A percentile compares a stretch with the other conserved stretches of the same genome.
These are phyloP conservation scores for Haliclona indistincta DNA, from an alignment of 37 sponge, comb jelly and placozoan genomes.

Conservation along the genomic window DNA sequence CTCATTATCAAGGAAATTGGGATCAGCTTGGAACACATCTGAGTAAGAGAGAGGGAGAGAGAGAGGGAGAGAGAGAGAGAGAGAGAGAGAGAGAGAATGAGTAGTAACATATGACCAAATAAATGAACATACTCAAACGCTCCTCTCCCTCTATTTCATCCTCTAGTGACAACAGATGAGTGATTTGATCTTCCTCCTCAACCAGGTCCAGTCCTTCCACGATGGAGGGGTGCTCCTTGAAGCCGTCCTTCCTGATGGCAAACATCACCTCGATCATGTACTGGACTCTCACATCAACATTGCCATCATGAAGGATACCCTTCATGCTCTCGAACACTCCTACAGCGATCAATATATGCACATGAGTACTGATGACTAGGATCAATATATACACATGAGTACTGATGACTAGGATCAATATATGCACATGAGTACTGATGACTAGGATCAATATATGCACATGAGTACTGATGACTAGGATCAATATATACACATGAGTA, in stretches of 20 bases:
- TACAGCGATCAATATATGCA: neutral
- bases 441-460: no score
- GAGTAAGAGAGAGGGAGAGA: neutral
- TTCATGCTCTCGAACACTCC: conserved; percentile 90
- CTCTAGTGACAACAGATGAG: conserved; percentile 86
- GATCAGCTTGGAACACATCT: conserved; percentile 94
- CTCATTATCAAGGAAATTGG: conserved; percentile 82
- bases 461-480: no score
- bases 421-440: no score
- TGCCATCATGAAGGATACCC: conserved; percentile 80
- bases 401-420: no score
- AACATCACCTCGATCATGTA: conserved; percentile 98
- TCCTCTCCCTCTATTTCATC: conserved; percentile 78
- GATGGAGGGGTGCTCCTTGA: conserved; percentile 90
- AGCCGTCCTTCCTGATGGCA: conserved; percentile 91
- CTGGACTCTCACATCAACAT: conserved; percentile 81
- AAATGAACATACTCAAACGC: conserved; percentile 55
- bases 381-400: no score
- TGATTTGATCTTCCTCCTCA: conserved; percentile 95
- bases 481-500: no score
- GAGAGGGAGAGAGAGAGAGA: neutral
- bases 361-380: no score
- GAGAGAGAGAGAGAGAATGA: neutral
- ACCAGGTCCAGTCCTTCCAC: conserved; percentile 85
- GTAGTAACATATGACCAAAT: neutral